Evolutionary conservation across 1,140 invertebrate genomes (phyloP).

Genomic region (Caenorhabditis brenneri): DNA sequence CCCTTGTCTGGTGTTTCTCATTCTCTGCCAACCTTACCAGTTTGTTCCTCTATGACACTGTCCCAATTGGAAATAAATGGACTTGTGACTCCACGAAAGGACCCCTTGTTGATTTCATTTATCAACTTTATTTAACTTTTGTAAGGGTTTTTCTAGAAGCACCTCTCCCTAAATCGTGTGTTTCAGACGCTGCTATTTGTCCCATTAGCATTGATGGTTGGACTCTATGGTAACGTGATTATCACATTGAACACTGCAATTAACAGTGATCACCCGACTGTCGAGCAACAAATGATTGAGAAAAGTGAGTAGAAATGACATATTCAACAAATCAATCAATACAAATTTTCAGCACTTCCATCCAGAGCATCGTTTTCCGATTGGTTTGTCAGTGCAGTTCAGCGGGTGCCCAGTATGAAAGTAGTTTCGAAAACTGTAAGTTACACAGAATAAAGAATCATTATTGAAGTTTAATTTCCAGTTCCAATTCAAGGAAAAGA

Average conservation of each 20-base stretch:
- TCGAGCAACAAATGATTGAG: slow-evolving; percentile 52
- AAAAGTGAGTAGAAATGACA: slow-evolving; percentile 33
- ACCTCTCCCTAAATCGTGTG: not conserved
- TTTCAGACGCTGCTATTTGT: slow-evolving; percentile 55
- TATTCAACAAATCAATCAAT: not conserved
- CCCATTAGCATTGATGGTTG: slow-evolving; percentile 56
- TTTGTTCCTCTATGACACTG: slow-evolving; percentile 46
- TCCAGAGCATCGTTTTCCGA: slow-evolving; percentile 48
- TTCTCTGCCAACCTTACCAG: slow-evolving; percentile 49
- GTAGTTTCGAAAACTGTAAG: slow-evolving; percentile 16
- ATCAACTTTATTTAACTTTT: slow-evolving; percentile 59
- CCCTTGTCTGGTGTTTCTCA: slow-evolving; percentile 54
- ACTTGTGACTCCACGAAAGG: slow-evolving; percentile 52
- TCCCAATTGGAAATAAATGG: slow-evolving; percentile 48
- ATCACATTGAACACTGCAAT: slow-evolving; percentile 59
- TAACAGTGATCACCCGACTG: slow-evolving; percentile 53
- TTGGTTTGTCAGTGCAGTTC: slow-evolving; percentile 49
- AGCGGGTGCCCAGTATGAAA: slow-evolving; percentile 11
- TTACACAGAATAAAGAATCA: too few relatives aligned
- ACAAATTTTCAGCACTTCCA: slow-evolving; percentile 37
- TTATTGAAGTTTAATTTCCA: not conserved
- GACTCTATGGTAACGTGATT: slow-evolving; percentile 58
- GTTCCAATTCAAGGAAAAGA: slow-evolving; percentile 44
- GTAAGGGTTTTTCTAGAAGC: slow-evolving; percentile 25
- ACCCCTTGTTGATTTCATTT: slow-evolving; percentile 49